Conservation (phyloP, 2,113 vertebrate species). For the Montifringilla adamsi region DNA sequence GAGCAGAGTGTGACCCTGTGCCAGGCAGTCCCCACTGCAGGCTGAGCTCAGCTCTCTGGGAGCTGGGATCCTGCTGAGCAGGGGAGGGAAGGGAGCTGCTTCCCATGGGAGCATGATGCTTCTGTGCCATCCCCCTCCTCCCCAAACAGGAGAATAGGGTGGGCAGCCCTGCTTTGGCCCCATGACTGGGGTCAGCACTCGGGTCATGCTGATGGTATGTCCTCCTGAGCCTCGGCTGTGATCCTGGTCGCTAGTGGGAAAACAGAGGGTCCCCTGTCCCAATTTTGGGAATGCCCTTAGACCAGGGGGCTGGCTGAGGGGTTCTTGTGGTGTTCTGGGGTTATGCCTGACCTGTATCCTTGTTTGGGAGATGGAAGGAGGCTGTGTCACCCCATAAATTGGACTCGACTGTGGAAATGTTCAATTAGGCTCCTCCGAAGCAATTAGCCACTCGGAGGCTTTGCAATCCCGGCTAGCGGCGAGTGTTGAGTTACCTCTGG, state of each 20-base stretch:
- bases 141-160: background rate
- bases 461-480: slow-evolving; percentile 5
- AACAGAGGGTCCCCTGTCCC: background rate
- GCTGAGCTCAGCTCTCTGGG: background rate
- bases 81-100: background rate
- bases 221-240: background rate
- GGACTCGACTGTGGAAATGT: slow-evolving; percentile 62
- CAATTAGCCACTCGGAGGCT: slow-evolving; percentile 40
- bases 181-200: background rate
- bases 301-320: background rate
- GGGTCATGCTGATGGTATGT: background rate
- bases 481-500: slow-evolving; percentile 64
- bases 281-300: background rate
- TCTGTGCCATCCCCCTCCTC: background rate
- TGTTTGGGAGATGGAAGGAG: background rate
- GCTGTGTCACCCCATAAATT: slow-evolving; percentile 40
- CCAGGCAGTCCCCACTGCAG: accelerated
- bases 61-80: background rate
- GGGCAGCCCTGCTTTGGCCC: background rate
- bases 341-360: background rate
- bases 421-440: slow-evolving; percentile 59
- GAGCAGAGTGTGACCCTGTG: background rate
- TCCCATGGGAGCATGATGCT: background rate
- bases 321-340: background rate
- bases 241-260: background rate